Evolutionary conservation across 2,113 vertebrate genomes (phyloP).

Genomic region (Ursus arctos): DNA sequence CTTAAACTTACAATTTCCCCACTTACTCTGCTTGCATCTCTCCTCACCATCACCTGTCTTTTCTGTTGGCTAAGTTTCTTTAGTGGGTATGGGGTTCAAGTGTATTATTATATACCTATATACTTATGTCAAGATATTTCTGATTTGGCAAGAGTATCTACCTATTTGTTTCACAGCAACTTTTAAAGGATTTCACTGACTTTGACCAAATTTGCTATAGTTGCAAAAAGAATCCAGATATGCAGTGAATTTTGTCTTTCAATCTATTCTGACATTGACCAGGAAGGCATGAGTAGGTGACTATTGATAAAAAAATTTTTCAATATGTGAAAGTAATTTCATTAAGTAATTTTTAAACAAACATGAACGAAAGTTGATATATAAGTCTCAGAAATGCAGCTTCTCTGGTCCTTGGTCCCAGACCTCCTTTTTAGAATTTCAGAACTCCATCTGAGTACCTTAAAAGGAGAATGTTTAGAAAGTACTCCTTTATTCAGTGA

Average conservation of each 20-base stretch:
- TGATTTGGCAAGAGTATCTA: not conserved
- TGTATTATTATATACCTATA: not conserved
- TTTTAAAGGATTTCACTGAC: conserved; percentile 45
- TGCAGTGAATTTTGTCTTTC: not conserved
- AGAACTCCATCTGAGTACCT: not conserved
- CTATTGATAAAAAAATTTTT: not conserved
- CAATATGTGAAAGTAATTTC: not conserved
- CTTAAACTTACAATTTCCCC: not conserved
- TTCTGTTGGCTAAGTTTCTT: not conserved
- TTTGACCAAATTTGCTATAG: not conserved
- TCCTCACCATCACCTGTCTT: not conserved
- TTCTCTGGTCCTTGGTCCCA: not conserved
- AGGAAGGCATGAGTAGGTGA: not conserved
- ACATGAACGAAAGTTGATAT: not conserved
- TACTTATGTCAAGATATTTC: not conserved
- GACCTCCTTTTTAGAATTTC: not conserved
- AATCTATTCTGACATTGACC: not conserved
- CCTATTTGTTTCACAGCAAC: not conserved
- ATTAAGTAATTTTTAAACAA: conserved; percentile 17
- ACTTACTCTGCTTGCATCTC: not conserved
- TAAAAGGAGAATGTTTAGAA: not conserved
- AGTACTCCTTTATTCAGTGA: not conserved
- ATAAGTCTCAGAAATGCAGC: not conserved
- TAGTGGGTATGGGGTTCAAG: not conserved
- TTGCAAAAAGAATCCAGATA: conserved; percentile 1